Base-by-base conservation (phyloP, 2,113 vertebrate genomes). In the Pseudorasbora parva region DNA sequence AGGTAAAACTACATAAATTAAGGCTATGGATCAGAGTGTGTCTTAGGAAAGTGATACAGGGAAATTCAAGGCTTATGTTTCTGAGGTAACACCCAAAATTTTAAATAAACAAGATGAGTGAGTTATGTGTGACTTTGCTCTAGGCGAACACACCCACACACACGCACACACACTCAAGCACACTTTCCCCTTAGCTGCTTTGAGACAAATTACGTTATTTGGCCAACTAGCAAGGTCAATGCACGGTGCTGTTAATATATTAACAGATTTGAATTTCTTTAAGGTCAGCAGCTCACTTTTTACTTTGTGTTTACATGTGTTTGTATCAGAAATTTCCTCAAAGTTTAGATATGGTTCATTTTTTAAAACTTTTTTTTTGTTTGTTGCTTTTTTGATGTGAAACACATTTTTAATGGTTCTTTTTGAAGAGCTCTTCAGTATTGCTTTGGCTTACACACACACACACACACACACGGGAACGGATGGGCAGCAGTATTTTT, bases 401-500 rank as follows among this genome's bases (percentile, higher is more conserved):
- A 45, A 45, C 37, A 5, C 1, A 14, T 47, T 71, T 43, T 25
- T 8, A 74, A 74, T 30, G 45, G 72, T 25, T 51, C 43, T 51
- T 7, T 9, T 51, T 30, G 72, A 74, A 51, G 72, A 73, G 23
- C 43, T 72, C 71, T 73, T 68, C 64, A 37, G 64, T 1, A 6
- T 17, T 10, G 45, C 25, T 8, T 51, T 68, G 64, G 41, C 33
- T 41, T 68, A n/a, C 69, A 62, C 62, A 73, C 54, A 80, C 69
- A 68, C 21, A 45, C 64, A 82, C 23, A 45, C 23, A 27, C 17
- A n/a, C n/a, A n/a, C n/a, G n/a, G 27, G 59, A 75, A n/a, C 81
- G 82, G 74, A 87, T 83, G 57, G 85, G 89, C 87, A 90, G 81
- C 76, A 86, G 81, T 71, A 87, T 89, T 88, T 88, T 91, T 86